Conservation (phyloP, 2,797 vertebrate genomes). For the Hybognathus amarus region DNA sequence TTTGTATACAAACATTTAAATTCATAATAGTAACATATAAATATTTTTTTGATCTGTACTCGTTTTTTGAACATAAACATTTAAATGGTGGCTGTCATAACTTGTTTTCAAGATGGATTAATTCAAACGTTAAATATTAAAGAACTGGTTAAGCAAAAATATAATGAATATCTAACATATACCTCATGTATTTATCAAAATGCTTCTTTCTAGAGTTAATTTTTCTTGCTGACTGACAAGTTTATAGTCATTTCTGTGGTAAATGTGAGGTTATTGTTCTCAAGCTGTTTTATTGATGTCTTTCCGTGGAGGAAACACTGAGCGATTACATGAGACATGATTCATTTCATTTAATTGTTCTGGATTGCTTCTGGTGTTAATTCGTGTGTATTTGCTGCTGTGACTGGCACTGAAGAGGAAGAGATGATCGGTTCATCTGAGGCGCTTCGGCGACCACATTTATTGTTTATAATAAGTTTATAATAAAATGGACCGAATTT, state of each 20-base stretch:
- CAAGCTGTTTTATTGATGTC: neutral
- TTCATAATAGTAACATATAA: neutral
- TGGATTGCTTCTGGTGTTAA: neutral
- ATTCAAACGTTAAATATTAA: neutral
- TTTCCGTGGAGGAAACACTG: neutral
- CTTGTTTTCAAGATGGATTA: neutral
- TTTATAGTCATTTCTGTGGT: neutral
- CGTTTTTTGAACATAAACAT: no score
- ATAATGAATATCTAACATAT: neutral
- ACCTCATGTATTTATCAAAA: neutral
- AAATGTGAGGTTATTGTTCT: neutral
- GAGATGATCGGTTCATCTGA: neutral
- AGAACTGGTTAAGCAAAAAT: no score
- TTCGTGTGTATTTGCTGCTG: no score
- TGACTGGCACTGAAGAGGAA: neutral
- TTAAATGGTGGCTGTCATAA: neutral
- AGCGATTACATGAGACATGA: neutral
- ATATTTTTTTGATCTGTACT: fast-evolving
- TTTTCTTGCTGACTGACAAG: neutral
- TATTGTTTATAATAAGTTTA: neutral
- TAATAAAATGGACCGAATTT: neutral
- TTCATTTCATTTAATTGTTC: neutral
- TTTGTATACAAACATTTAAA: neutral
- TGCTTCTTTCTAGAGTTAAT: neutral
- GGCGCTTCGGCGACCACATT: neutral